phyloP scores from a whole-genome alignment of 2,797 vertebrate genomes.

The Gymnoscopelus braueri region DNA sequence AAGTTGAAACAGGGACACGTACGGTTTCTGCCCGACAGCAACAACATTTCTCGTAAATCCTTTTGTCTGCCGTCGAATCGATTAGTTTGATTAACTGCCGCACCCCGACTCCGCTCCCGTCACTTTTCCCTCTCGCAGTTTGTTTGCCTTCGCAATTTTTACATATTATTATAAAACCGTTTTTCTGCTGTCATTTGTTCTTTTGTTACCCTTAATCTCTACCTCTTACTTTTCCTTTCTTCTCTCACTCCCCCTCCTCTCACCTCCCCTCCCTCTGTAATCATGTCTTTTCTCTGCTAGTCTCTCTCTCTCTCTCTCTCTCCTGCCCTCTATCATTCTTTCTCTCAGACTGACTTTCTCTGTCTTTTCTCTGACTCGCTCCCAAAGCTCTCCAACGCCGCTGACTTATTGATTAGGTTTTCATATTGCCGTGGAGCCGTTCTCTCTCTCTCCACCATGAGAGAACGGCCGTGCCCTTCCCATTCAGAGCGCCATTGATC shows the following conservation, averaged over 20 bases:
- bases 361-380: constrained; percentile 39
- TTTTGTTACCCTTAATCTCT: constrained; percentile 20
- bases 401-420: constrained; percentile 80
- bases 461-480: constrained; percentile 54
- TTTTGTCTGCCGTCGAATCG: too few relatives aligned
- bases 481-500: constrained; percentile 76
- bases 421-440: constrained; percentile 70
- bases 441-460: constrained; percentile 59
- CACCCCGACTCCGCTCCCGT: too few relatives aligned
- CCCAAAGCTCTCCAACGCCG: constrained; percentile 28
- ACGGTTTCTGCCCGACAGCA: too few relatives aligned
- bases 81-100: too few relatives aligned
- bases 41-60: too few relatives aligned
- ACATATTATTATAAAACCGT: constrained; percentile 54
- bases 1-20: too few relatives aligned
- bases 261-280: constrained; percentile 44
- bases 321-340: not conserved
- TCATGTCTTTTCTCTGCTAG: constrained; percentile 16
- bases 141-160: constrained; percentile 41
- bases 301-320: constrained; percentile 17
- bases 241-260: constrained; percentile 56
- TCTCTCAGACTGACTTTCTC: not conserved
- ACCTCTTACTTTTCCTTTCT: not conserved
- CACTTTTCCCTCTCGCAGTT: too few relatives aligned
- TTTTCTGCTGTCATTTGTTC: constrained; percentile 53